Evolutionary conservation across 2,113 vertebrate species (phyloP), one percentile per base, ranked within the genome.

Genomic region (Rhynchopsitta pachyrhyncha): DNA sequence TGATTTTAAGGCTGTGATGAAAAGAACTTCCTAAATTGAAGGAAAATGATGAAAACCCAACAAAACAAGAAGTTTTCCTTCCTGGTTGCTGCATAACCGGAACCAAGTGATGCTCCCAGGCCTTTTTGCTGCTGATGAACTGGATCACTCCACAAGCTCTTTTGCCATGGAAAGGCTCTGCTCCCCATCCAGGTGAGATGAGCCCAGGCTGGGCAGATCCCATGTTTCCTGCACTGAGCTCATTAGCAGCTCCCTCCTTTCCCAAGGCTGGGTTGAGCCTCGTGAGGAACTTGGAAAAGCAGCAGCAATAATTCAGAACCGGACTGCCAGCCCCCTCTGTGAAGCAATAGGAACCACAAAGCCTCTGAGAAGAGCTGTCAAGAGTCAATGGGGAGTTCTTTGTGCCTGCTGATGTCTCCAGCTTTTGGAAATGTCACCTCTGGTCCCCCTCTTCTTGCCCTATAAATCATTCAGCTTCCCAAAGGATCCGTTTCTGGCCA

Each of bases 1-100:
- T 67, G 77, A 93, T 84, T 90, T 90, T 87, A 84, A 93, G 82
- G 76, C 76, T 90, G 88, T 14, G 28, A 91, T 85, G 20, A 88
- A 63, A 76, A 52, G 17, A 71, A 25, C 66, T 88, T 90, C 92
- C 82, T 84, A 20, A 93, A 96, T 53, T 49, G 79, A 93, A 94
- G 59, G 28, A 70, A 85, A 86, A 82, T 42, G 16, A 20, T 53
- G 33, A 75, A 70, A 47, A 57, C 39, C 9, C 47, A 42, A 24
- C 47, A 29, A 39, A 28, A 42, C 12, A 5, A 68, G 2, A 28
- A 23, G 11, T 39, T 18, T 80, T 75, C 75, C 60, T 68, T 44
- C 31, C 25, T 37, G 74, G 29, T 23, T 23, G 82, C 47, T 67
- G 29, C 11, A 47, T 78, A 66, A 66, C 66, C 62, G 46, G 47